Evolutionary conservation across 2,113 vertebrate species (phyloP), one percentile per base, ranked within the genome.

Genomic region (Ctenomys sociabilis): DNA sequence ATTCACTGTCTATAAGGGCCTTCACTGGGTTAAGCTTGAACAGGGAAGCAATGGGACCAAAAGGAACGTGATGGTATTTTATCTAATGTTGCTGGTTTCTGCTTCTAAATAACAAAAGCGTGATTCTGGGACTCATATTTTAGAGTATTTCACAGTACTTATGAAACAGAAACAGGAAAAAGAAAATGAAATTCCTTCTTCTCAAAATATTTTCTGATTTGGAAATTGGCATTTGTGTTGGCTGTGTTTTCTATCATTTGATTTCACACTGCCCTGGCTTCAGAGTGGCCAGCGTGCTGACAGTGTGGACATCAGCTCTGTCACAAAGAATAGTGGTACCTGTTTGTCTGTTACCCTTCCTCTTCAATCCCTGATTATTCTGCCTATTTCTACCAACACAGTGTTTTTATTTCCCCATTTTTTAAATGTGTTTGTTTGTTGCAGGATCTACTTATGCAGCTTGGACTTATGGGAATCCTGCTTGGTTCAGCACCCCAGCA

Each of bases 121-220:
- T 24, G 63, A 45, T 70, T 86, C n/a, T 86, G 37, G 14, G 80
- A 24, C 66, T 64, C 10, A 35, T 1, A 9, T 35, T 93, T 88
- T 52, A 85, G 8, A 72, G 9, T 28, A 45, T 28, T 35, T 75
- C 17, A 77, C 8, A 24, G 32, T 35, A 54, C 45, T 11, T 54
- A 54, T 54, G 75, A 21, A 81, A 35, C 49, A 49, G 30, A 78
- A 75, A 43, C 16, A 35, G 32, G 7, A 66, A 73, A 54, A 24
- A 16, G 14, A 0, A 63, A 28, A 32, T 3, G 73, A 2, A 35
- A 54, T 52, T 72, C 45, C 5, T 92, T 85, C 13, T 75, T 93
- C 85, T 64, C 26, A 81, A 91, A 85, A 52, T 63, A 11, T 64
- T 26, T 94, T 35, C 63, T 63, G 13, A 77, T 93, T 93, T 91